Evolutionary conservation across 2,888 invertebrate genomes (phyloP).

Genomic region (Alcis repandata): DNA sequence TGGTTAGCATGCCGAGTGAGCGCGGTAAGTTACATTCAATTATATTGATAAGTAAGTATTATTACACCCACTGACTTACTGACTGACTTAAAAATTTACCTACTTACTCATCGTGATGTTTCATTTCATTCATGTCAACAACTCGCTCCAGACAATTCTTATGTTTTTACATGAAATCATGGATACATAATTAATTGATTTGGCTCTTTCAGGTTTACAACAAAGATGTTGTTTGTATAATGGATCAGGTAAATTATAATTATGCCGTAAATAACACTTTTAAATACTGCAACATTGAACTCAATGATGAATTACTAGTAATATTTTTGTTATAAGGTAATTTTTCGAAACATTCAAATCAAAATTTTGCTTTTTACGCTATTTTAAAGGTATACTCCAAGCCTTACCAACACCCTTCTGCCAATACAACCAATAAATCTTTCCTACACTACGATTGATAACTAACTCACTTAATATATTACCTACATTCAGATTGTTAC

Average conservation of each 20-base stretch:
- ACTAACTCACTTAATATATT: slow-evolving; percentile 5
- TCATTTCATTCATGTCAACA: slow-evolving; percentile 1
- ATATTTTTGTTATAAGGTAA: background rate
- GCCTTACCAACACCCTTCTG: slow-evolving; percentile 26
- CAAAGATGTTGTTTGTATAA: slow-evolving; percentile 71
- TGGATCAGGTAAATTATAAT: slow-evolving; percentile 65
- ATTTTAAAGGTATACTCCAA: too few relatives aligned
- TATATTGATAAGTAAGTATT: slow-evolving; percentile 31
- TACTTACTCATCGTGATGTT: slow-evolving; percentile 28
- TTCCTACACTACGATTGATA: slow-evolving; percentile 27
- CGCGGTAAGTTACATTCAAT: slow-evolving; percentile 65
- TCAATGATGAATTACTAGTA: too few relatives aligned
- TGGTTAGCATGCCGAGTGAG: slow-evolving; percentile 55
- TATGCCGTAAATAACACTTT: background rate
- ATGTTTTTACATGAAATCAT: background rate
- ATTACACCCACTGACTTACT: slow-evolving; percentile 39
- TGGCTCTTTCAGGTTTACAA: slow-evolving; percentile 70
- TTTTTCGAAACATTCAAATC: too few relatives aligned
- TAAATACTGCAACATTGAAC: background rate
- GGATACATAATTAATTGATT: slow-evolving; percentile 7
- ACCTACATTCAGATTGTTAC: slow-evolving; percentile 14
- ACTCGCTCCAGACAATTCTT: background rate
- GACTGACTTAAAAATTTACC: slow-evolving; percentile 11
- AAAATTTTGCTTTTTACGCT: too few relatives aligned
- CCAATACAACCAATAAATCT: slow-evolving; percentile 9